These are phyloP conservation scores for Polypterus senegalus DNA, from an alignment of 2,113 vertebrate genomes.

Conservation along the genomic window DNA sequence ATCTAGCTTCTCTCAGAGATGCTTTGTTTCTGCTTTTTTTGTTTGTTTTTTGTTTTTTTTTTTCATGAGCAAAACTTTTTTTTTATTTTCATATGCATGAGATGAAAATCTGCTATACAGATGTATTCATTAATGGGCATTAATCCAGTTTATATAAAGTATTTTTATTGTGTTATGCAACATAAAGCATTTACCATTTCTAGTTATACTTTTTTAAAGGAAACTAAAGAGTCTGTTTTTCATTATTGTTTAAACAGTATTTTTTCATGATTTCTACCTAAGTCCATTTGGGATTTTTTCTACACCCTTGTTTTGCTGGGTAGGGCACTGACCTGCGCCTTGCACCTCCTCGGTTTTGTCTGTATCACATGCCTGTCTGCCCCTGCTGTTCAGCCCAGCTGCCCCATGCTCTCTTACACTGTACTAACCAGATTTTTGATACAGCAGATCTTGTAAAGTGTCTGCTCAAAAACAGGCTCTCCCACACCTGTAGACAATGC, in stretches of 20 bases:
- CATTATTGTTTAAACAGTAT: slow-evolving; percentile 9
- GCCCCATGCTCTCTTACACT: no score
- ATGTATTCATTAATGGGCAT: slow-evolving; percentile 78
- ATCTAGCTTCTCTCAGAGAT: slow-evolving; percentile 46
- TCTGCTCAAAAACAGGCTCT: no score
- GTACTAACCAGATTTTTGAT: no score
- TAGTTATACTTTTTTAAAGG: slow-evolving; percentile 34
- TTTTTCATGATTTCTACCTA: no score
- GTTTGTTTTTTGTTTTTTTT: slow-evolving; percentile 44
- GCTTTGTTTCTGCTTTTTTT: slow-evolving; percentile 25
- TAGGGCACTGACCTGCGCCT: no score
- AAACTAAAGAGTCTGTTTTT: slow-evolving; percentile 35
- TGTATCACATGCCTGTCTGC: no score
- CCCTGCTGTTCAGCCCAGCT: no score
- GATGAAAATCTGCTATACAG: slow-evolving; percentile 63
- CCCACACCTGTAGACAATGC: no score
- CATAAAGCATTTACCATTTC: slow-evolving; percentile 50
- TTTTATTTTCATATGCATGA: slow-evolving; percentile 79
- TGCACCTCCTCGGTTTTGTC: no score
- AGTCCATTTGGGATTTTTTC: no score
- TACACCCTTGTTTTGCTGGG: no score
- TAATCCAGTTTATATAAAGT: slow-evolving; percentile 72
- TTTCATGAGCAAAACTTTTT: slow-evolving; percentile 44
- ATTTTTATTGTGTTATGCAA: slow-evolving; percentile 61
- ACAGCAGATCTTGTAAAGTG: no score